Percentiles rank a stretch among this genome's conserved stretches.
Conservation (phyloP, 2,888 invertebrate genomes). For the Oscheius sp. region DNA sequence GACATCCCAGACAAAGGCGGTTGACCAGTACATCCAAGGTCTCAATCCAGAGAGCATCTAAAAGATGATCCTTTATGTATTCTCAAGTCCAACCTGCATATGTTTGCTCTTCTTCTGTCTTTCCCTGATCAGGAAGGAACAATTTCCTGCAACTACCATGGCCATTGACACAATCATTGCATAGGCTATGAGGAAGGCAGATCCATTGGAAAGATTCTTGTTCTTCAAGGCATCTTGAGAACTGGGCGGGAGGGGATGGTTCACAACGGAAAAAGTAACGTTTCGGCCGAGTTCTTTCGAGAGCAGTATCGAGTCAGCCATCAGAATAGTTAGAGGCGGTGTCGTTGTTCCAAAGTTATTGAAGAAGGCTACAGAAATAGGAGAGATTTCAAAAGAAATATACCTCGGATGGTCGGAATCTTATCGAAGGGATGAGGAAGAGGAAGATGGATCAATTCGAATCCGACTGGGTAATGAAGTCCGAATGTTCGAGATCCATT, state of each 20-base stretch:
- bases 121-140: slow-evolving; percentile 58
- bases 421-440: not conserved
- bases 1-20: slow-evolving; percentile 60
- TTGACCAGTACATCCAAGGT: slow-evolving; percentile 61
- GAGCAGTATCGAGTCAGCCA: slow-evolving; percentile 43
- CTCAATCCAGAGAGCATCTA: slow-evolving; percentile 58
- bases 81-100: slow-evolving; percentile 46
- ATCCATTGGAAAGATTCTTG: slow-evolving; percentile 39
- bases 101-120: slow-evolving; percentile 63
- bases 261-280: slow-evolving; percentile 17
- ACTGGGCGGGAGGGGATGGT: slow-evolving; percentile 56
- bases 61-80: not conserved
- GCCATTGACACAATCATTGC: slow-evolving; percentile 44
- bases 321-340: slow-evolving; percentile 45
- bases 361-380: slow-evolving; percentile 42
- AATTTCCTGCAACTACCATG: slow-evolving; percentile 48
- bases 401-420: not conserved
- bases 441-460: slow-evolving; percentile 9
- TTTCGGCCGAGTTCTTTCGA: slow-evolving; percentile 10
- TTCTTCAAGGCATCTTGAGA: slow-evolving; percentile 61
- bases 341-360: slow-evolving; percentile 57
- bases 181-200: slow-evolving; percentile 52
- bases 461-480: slow-evolving; percentile 25
- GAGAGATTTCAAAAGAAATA: not conserved
- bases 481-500: slow-evolving; percentile 15